Evolutionary conservation across 2,113 vertebrate genomes (phyloP), one percentile per base, ranked within the genome.

Genomic region (Mustela lutreola): DNA sequence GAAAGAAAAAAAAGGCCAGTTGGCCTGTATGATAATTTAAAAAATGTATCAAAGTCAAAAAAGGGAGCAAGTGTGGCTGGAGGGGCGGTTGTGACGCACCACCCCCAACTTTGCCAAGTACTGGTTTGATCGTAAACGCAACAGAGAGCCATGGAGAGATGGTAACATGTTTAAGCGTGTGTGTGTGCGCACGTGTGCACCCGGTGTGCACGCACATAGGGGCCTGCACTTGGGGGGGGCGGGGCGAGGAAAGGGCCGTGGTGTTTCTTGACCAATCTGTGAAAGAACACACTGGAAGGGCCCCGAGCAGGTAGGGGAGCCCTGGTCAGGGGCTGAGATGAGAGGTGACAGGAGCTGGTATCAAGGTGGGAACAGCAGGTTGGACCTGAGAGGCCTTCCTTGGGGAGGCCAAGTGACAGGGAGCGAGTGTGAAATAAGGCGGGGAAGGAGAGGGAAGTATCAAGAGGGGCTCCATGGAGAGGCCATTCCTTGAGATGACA

Each of bases 151-250:
- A 14, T 0, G 12, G 36, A 28, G 53, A 71, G 50, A 31, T 5
- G 73, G 12, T 63, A 1, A 12, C 0, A 0, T 5, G 1, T 11
- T 75, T 75, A 1, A 39, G 22, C 4, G 53, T 0, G 73, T 19
- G 11, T 10, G 22, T 6, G 65, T 0, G 73, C 12, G 16, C 18
- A 10, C 10, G 45, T 48, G 45, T 48, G 45, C 9, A 10, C 42
- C 4, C 42, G 9, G 45, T 7, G 45, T 11, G 45, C 45, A 48
- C 10, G 7, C 9, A 12, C 63, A 33, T 7, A 3, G 31, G 18
- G 11, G 63, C 14, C 9, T 26, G 36, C 1, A 10, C 0, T 9
- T 1, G 11, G 5, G 1, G 6, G 18, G 36, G 10, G 42, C 42
- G 5, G 24, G 1, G 4, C 3, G 11, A 36, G 56, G 78, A 65